Base-by-base conservation (phyloP, 2,113 vertebrate genomes). In the Pavo muticus region DNA sequence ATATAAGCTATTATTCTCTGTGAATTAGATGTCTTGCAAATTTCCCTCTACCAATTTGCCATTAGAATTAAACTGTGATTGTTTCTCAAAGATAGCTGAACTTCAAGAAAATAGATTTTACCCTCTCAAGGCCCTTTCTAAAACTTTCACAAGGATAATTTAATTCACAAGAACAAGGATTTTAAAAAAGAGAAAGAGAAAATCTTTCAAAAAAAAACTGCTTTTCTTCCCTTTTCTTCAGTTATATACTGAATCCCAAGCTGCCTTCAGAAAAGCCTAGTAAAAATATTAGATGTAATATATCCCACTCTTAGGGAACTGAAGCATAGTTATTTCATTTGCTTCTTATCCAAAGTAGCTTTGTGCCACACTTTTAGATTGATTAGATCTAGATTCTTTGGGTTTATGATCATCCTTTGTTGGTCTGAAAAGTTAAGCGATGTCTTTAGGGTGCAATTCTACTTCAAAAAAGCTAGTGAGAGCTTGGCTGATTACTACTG, bases 1-100 rank as follows among this genome's bases (percentile, higher is more conserved):
- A 29, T 39, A 72, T 45, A 95, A 85, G 59, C n/a, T 85, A 52
- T 79, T 79, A 85, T 83, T 90, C 42, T 67, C 44, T 39, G 68
- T 80, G 42, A 87, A 68, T 16, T 63, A 45, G 11, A 32, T 70
- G 79, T 73, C 85, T 89, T 83, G 78, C 37, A 67, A 73, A 85
- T 91, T 85, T 77, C 30, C 19, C 32, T 92, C 45, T 65, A 48
- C 18, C 63, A 29, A 64, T 80, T 92, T 48, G 73, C 37, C 32
- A 79, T 91, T 82, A 67, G 40, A 90, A 91, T 61, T 79, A 79
- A 56, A 57, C 6, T 69, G 17, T 69, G 59, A 69, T 75, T 59
- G 40, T 72, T 93, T 91, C 90, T 76, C 65, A 84, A 71, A 92
- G 29, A 64, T 37, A 91, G 19, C 12, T 83, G 82, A 57, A 85